Base-by-base conservation (phyloP, 2,113 vertebrate species). In the Dromaius novaehollandiae region DNA sequence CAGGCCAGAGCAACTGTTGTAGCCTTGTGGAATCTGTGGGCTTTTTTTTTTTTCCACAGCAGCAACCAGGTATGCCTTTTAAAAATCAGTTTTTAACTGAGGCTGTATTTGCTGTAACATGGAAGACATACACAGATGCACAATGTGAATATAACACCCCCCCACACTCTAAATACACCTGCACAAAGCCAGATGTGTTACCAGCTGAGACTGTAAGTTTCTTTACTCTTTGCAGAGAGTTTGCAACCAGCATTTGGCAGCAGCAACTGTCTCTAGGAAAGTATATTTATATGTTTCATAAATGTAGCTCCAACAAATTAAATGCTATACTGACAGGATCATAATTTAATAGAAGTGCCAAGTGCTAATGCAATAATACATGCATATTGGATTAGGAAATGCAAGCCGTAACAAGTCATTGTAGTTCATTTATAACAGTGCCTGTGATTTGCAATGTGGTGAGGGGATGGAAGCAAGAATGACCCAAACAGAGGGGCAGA, bases 281-380 rank as follows among this genome's bases (percentile, higher is more conserved):
- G 69, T 80, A 15, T 96, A 96, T 97, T 97, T 96, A 86, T 92
- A 88, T 64, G 88, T 95, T 97, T 97, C 95, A 97, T 86, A 93
- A 97, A 96, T 36, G 80, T 71, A 93, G 94, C 94, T 98, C 92
- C 97, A 96, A 96, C 83, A 95, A 96, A 97, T 97, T 97, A 97
- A 97, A 97, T 79, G 97, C 90, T 91, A 80, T 87, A 85, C 87
- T 97, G 95, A 96, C 94, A 91, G 93, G 88, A 97, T 94, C 86
- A 91, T 93, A 95, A 97, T 97, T 97, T 97, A 97, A 97, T 95
- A 89, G 78, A 95, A 91, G 74, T 89, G 89, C 90, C 93, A 94
- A 97, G 94, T 87, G 92, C 71, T 97, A 98, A 98, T 97, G 96
- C 83, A 97, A 89, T 97, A 97, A 97, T 82, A 86, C 53, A 58